Evolutionary conservation across 2,113 vertebrate species (phyloP), one percentile per base, ranked within the genome.

Genomic region (Neogobius melanostomus): DNA sequence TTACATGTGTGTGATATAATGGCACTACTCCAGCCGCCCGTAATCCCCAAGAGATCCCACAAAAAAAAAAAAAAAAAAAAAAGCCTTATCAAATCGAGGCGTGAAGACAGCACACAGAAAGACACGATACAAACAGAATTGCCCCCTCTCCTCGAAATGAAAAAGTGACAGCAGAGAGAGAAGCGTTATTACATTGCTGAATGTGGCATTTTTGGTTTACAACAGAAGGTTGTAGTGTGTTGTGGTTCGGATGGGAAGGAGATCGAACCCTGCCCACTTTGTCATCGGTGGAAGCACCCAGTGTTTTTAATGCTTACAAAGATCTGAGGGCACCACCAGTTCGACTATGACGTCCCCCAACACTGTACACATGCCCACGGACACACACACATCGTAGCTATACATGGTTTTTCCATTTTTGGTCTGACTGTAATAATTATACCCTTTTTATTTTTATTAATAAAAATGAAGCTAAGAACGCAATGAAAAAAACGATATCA

Each of bases 161-260:
- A 87, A 82, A 81, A 77, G 83, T 82, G 85, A 77, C 87, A 79
- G 80, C 61, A 82, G 56, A 82, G 71, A 83, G 75, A 88, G 74
- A 79, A 78, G 82, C 82, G 84, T 91, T 85, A 89, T 89, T 86
- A 89, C 83, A 85, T 90, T 85, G 76, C 85, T 83, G 82, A 88
- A 84, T 54, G 82, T 86, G 81, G 80, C 85, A 91, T 92, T 91
- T 93, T 93, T 92, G 89, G 91, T 90, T 91, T 92, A 89, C 83
- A 86, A 91, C 80, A 79, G 83, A 83, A 87, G 86, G 91, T 90
- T 85, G 82, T 79, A 68, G 84, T 80, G 83, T 81, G 85, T 77
- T 76, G 76, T 80, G 78, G 79, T 85, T 66, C 42, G 71, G 69
- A 84, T 78, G 68, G 77, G 61, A 73, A 77, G 75, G 74, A 79